A percentile compares a stretch with the other conserved stretches of the same genome.
Conservation (phyloP, 2,888 invertebrate genomes). For the Pachycephus smyrnensis region DNA sequence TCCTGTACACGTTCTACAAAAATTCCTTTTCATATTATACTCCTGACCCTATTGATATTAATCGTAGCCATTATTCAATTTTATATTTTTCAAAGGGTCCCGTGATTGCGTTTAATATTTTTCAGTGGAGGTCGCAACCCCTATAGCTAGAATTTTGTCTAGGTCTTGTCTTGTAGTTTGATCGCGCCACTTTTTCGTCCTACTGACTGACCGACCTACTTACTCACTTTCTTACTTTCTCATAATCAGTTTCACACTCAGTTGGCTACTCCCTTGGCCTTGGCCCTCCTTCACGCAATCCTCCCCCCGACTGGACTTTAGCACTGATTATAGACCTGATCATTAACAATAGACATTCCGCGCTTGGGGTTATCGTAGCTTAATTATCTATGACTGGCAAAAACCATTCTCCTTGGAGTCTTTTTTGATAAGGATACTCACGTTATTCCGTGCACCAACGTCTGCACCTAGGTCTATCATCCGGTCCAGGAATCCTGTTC, state of each 20-base stretch:
- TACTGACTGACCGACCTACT: conserved; percentile 56
- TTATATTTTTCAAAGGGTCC: background rate
- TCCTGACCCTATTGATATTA: background rate
- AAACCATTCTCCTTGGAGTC: background rate
- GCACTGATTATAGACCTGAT: conserved; percentile 50
- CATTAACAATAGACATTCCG: conserved; percentile 39
- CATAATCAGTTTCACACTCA: conserved; percentile 26
- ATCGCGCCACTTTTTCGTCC: conserved; percentile 54
- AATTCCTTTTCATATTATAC: background rate
- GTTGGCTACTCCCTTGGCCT: conserved; percentile 58
- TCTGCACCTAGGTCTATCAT: conserved; percentile 94
- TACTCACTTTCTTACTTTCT: conserved; percentile 38
- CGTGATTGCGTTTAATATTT: background rate
- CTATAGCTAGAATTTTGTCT: background rate
- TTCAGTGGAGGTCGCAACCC: background rate
- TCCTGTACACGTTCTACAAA: background rate
- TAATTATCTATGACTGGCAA: background rate
- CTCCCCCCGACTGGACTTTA: conserved; percentile 34
- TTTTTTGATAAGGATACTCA: conserved; percentile 70
- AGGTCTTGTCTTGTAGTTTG: background rate
- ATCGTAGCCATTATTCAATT: background rate
- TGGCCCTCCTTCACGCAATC: conserved; percentile 65
- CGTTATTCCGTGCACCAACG: conserved; percentile 91
- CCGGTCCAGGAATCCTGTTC: conserved; percentile 89
- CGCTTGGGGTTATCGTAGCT: background rate